phyloP scores from a whole-genome alignment of 1,140 invertebrate genomes.

The Oryctes rhinoceros region DNA sequence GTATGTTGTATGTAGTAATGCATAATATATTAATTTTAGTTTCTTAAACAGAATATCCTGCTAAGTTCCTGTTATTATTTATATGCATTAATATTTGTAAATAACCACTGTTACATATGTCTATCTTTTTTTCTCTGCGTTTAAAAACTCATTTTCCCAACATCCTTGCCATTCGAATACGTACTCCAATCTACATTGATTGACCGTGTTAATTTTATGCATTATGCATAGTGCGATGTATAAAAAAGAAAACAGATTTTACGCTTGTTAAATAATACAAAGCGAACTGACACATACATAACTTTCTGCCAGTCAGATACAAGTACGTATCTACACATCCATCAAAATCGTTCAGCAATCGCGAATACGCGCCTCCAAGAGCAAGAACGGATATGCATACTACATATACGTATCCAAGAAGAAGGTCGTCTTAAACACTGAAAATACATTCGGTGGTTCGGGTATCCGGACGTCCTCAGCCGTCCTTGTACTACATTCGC shows the following conservation, averaged over 20 bases:
- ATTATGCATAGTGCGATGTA: not conserved
- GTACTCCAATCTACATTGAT: not conserved
- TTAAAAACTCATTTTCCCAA: too few relatives aligned
- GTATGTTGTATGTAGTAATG: too few relatives aligned
- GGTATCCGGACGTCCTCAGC: slow-evolving; percentile 11
- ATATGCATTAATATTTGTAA: too few relatives aligned
- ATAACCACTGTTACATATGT: too few relatives aligned
- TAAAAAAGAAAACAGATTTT: slow-evolving; percentile 3
- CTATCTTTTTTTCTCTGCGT: too few relatives aligned
- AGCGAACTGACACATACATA: not conserved
- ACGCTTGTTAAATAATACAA: slow-evolving; percentile 10
- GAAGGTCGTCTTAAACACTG: slow-evolving; percentile 2
- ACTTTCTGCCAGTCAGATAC: not conserved
- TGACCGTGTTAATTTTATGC: not conserved
- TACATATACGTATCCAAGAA: not conserved
- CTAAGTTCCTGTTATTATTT: too few relatives aligned
- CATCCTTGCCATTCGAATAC: slow-evolving; percentile 1
- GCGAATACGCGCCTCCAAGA: not conserved
- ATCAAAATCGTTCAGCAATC: not conserved
- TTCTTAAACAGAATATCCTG: too few relatives aligned
- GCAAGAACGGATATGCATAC: not conserved
- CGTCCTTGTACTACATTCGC: not conserved
- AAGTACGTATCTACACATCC: slow-evolving; percentile 6
- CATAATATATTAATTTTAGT: too few relatives aligned
- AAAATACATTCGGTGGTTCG: slow-evolving; percentile 12